Evolutionary conservation across 2,113 vertebrate species (phyloP).

Genomic region (Oreocharis arfaki): DNA sequence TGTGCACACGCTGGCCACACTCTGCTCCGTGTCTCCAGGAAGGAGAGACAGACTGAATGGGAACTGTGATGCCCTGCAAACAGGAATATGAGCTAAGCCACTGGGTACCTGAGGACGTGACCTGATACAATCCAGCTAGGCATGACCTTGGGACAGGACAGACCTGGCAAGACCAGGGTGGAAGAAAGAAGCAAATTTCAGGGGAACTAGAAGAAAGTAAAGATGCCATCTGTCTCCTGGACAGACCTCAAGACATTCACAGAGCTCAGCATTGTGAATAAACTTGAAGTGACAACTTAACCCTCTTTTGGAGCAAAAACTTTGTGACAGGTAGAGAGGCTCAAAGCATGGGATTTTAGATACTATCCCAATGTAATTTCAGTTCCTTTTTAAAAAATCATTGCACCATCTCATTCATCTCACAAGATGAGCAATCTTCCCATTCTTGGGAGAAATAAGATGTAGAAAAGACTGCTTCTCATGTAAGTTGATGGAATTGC

Average conservation of each 20-base stretch:
- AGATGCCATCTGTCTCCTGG: not conserved
- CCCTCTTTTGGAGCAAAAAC: not conserved
- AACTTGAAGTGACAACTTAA: not conserved
- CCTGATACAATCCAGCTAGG: not conserved
- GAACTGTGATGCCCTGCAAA: not conserved
- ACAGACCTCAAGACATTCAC: not conserved
- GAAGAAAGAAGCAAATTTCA: not conserved
- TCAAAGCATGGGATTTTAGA: not conserved
- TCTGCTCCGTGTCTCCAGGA: not conserved
- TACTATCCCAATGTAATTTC: rapidly evolving
- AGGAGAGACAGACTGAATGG: not conserved
- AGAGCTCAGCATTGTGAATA: not conserved
- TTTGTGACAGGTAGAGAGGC: not conserved
- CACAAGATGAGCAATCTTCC: not conserved
- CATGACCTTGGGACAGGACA: not conserved
- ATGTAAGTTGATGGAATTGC: not conserved
- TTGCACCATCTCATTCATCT: not conserved
- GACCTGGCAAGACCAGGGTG: not conserved
- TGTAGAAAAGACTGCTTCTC: not conserved
- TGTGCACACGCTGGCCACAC: rapidly evolving
- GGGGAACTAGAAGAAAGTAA: not conserved
- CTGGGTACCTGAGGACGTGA: not conserved
- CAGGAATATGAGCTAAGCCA: not conserved
- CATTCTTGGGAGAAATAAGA: not conserved
- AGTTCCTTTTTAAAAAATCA: not conserved